A percentile compares a stretch with the other conserved stretches of the same genome.
Evolutionary conservation across 2,888 invertebrate species (phyloP).

Genomic region (Epinotia bilunana): DNA sequence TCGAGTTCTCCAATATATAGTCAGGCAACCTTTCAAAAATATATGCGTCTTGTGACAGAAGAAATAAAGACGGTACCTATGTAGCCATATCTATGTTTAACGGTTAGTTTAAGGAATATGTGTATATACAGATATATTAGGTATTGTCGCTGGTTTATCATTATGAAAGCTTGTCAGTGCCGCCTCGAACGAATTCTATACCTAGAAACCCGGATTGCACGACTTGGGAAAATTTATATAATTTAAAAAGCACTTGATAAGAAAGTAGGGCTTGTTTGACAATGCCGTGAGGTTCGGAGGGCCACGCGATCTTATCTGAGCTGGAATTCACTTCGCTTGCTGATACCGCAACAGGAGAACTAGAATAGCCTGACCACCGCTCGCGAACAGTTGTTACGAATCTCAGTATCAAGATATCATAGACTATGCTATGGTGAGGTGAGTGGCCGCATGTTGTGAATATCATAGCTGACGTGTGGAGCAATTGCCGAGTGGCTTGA

Average conservation of each 20-base stretch:
- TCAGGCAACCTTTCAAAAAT: no score
- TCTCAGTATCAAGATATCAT: background rate
- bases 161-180: no score
- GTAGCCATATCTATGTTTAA: no score
- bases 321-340: background rate
- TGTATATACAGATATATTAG: no score
- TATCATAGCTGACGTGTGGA: background rate
- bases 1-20: no score
- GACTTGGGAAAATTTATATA: slow-evolving; percentile 1
- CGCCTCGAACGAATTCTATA: background rate
- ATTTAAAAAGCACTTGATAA: slow-evolving; percentile 29
- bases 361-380: background rate
- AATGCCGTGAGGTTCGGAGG: slow-evolving; percentile 18
- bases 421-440: background rate
- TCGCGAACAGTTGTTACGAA: background rate
- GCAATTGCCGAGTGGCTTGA: background rate
- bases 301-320: slow-evolving; percentile 31
- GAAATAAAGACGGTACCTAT: no score
- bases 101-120: no score
- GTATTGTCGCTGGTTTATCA: no score
- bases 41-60: no score
- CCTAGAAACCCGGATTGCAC: background rate
- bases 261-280: slow-evolving; percentile 42
- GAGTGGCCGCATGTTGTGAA: background rate
- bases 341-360: background rate